Base-by-base conservation (phyloP, 2,113 vertebrate species). In the Phasianus colchicus region DNA sequence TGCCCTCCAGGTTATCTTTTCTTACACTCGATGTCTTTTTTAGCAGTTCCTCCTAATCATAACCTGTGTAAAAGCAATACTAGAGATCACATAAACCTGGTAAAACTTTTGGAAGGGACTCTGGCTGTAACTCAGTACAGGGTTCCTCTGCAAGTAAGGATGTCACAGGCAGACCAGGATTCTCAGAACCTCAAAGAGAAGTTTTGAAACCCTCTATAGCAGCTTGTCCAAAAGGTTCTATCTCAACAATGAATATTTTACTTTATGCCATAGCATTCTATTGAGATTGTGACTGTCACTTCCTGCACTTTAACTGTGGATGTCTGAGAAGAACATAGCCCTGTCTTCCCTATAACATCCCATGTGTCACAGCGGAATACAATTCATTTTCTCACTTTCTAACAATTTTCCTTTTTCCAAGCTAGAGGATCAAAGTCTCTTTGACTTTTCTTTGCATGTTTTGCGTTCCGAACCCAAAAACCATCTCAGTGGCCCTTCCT, bases 261-360 rank as follows among this genome's bases (percentile, higher is more conserved):
- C 19, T 11, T 63, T 29, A 47, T 5, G 1, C 1, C 1, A 4
- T 13, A 55, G 27, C 13, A 17, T 30, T 3, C 10, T 71, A 2
- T 27, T 75, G n/a, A 48, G 50, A 48, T 12, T 65, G 21, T 13
- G n/a, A 36, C 21, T 17, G 2, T 5, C 7, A 47, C 3, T 3
- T 75, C 7, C 17, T 63, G 27, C 48, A 6, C 14, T 58, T 70
- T 22, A 54, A 19, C 6, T 65, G 30, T 16, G n/a, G n/a, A 19
- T 0, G 1, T 40, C 54, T 67, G 24, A 38, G 36, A 34, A 73
- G 9, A 67, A 14, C 12, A 27, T 40, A 24, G 27, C 11, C 64
- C 20, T 20, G 6, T 20, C 5, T 52, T 34, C 11, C 42, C 40
- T 70, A 34, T 50, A 70, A 24, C 11, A 2, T 19, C 5, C 25